Percentiles rank a stretch among this genome's conserved stretches.
phyloP scores from a whole-genome alignment of 2,113 vertebrate species.

The Colinus virginianus region DNA sequence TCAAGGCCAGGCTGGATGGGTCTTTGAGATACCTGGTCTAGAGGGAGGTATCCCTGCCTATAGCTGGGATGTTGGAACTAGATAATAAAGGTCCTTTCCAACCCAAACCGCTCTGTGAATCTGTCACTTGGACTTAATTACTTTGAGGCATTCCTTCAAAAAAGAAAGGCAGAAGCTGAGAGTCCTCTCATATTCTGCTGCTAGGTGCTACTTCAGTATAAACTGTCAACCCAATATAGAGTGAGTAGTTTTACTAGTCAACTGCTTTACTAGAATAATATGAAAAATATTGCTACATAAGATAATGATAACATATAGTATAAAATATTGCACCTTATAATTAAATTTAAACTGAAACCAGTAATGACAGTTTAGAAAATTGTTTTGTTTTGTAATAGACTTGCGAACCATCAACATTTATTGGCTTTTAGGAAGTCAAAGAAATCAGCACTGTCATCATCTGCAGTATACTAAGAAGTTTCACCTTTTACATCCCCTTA shows the following conservation, averaged over 20 bases:
- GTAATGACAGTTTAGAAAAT: neutral
- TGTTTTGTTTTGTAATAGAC: rapidly evolving
- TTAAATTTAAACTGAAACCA: neutral
- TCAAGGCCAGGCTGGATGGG: too few relatives aligned
- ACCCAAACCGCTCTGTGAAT: too few relatives aligned
- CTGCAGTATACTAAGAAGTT: neutral
- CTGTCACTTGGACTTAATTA: neutral
- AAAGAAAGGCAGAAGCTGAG: neutral
- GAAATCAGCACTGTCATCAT: neutral
- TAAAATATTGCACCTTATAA: neutral
- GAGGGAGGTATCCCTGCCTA: too few relatives aligned
- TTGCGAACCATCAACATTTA: neutral
- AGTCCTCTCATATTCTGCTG: neutral
- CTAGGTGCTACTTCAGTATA: neutral
- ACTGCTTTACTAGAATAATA: neutral
- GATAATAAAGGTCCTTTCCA: too few relatives aligned
- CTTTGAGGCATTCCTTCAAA: neutral
- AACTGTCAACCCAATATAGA: neutral
- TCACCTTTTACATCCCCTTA: neutral
- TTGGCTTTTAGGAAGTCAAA: neutral
- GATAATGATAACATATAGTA: neutral
- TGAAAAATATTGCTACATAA: neutral
- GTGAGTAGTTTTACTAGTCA: neutral
- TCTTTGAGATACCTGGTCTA: too few relatives aligned
- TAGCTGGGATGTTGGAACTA: too few relatives aligned